Percentiles rank a stretch among this genome's conserved stretches.
Conservation (phyloP, 2,113 vertebrate species). For the Pomatostomus ruficeps region DNA sequence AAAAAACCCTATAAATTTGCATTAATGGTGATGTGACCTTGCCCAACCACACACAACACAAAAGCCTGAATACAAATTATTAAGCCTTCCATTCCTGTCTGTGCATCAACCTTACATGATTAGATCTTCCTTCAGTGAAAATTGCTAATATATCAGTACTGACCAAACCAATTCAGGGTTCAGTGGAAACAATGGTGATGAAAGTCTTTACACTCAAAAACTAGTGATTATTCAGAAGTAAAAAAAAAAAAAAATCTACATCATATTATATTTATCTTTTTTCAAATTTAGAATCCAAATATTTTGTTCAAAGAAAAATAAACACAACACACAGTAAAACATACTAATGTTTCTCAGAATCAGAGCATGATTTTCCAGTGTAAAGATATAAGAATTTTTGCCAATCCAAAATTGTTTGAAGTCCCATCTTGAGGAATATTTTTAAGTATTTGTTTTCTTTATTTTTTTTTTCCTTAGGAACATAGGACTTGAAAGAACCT, state of each 20-base stretch:
- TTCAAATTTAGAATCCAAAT: not conserved
- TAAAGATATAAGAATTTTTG: not conserved
- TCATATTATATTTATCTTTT: not conserved
- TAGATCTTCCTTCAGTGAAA: not conserved
- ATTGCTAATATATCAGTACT: not conserved
- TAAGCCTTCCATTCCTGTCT: not conserved
- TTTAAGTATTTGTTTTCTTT: not conserved
- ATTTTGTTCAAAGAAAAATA: not conserved
- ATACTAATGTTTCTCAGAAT: not conserved
- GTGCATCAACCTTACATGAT: not conserved
- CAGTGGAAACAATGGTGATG: not conserved
- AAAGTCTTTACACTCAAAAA: not conserved
- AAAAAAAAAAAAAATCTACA: not conserved
- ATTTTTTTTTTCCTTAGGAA: not conserved
- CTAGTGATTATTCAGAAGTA: not conserved
- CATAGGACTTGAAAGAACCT: not conserved
- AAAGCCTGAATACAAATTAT: not conserved
- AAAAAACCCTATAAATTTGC: not conserved
- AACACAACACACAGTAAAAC: not conserved
- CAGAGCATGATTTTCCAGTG: not conserved
- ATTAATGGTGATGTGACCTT: not conserved
- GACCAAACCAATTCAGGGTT: not conserved
- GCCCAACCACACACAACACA: not conserved
- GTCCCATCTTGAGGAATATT: not conserved
- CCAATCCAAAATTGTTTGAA: not conserved